Conservation (phyloP, 1,140 invertebrate genomes). For the Melanaphis sacchari region DNA sequence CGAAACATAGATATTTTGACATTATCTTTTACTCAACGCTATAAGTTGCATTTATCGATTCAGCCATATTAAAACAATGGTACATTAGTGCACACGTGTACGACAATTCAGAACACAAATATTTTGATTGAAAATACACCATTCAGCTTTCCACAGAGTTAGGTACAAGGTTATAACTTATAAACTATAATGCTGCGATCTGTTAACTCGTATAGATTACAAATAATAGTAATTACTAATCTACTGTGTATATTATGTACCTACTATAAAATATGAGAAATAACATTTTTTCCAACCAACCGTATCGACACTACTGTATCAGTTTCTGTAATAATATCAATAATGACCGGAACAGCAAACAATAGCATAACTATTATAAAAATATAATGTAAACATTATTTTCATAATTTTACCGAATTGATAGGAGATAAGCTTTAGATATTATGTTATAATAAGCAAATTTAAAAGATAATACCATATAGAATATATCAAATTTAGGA, state of each 20-base stretch:
- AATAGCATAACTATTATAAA: neutral
- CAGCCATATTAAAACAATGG: neutral
- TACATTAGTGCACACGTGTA: neutral
- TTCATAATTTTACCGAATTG: neutral
- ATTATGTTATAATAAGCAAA: neutral
- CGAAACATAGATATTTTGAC: neutral
- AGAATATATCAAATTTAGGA: too few relatives aligned
- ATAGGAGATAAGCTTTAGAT: neutral
- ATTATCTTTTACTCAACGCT: neutral
- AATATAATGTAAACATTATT: neutral
- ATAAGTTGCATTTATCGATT: neutral
- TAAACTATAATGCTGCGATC: neutral
- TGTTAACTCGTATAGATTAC: neutral
- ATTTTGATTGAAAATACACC: conserved; percentile 9
- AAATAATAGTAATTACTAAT: conserved; percentile 10
- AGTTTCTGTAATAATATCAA: neutral
- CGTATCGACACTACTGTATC: neutral
- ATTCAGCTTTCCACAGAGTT: neutral
- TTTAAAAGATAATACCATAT: neutral
- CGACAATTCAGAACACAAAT: neutral
- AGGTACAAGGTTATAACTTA: neutral
- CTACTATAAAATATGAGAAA: neutral
- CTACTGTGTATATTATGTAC: neutral
- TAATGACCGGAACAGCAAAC: neutral
- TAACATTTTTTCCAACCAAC: neutral